A percentile compares a stretch with the other conserved stretches of the same genome.
These are phyloP conservation scores for Grammomys dolichurus DNA, from an alignment of 2,113 vertebrate genomes.

Conservation along the genomic window DNA sequence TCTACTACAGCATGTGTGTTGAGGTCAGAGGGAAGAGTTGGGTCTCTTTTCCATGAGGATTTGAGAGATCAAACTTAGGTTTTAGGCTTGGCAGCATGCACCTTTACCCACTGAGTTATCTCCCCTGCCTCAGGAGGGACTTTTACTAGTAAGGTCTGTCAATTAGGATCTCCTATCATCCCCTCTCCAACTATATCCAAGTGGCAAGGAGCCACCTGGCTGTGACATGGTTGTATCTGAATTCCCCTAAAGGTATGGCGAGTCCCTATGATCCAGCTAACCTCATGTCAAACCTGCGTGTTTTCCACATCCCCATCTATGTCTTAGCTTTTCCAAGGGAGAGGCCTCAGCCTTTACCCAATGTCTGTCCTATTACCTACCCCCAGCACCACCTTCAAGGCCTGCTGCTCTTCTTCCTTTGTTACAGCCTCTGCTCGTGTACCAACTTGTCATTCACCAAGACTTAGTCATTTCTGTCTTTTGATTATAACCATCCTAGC, in stretches of 20 bases:
- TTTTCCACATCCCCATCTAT: background rate
- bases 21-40: background rate
- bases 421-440: background rate
- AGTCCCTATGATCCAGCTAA: background rate
- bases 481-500: background rate
- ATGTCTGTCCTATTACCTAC: background rate
- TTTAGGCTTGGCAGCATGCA: background rate
- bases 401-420: background rate
- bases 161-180: background rate
- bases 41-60: background rate
- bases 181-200: background rate
- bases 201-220: background rate
- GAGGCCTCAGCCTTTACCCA: background rate
- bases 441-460: background rate
- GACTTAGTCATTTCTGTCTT: background rate
- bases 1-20: no score
- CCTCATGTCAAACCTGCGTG: background rate
- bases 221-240: background rate
- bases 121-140: background rate
- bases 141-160: background rate
- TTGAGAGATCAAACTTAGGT: background rate
- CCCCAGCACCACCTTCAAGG: accelerated
- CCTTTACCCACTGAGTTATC: background rate
- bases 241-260: background rate
- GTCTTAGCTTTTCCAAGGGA: background rate